Evolutionary conservation across 2,888 invertebrate species (phyloP), one percentile per base, ranked within the genome.

Genomic region (Clistopyga incitator): DNA sequence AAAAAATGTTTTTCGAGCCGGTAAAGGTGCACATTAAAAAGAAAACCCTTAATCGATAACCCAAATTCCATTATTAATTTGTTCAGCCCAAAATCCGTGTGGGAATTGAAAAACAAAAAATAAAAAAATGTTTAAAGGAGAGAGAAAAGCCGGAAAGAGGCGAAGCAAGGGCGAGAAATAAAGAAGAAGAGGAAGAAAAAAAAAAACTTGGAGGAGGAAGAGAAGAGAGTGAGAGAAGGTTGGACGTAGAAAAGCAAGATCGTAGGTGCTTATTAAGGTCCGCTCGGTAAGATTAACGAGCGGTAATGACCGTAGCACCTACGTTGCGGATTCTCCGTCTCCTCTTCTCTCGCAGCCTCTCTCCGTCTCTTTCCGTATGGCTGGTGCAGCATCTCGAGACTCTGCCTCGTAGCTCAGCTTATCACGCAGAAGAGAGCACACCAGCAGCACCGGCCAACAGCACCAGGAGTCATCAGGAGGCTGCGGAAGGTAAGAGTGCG

Each of bases 201-300:
- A n/a, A n/a, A 50, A 68, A 67, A 47, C 23, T 52, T 78, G 47
- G 64, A 54, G 67, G 64, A 80, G 38, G 34, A 52, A 82, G 67
- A 78, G 67, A 42, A 18, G 67, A 18, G 67, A 75, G 78, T 59
- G 81, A 85, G 76, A 84, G 78, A 78, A 71, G 70, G 61, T 68
- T 78, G 56, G 71, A 79, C 56, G 77, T 71, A 67, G 79, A 78
- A 79, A 84, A 74, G 50, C 80, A 86, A 84, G 86, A 86, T 85
- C 81, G 86, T 86, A 87, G 87, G 88, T 88, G 87, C 89, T 89
- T 89, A 88, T 89, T 88, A 88, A 88, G 88, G 88, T 87, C 85
- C 86, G 87, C 88, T 84, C 83, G 86, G 87, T 71, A 89, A 89
- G 89, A 89, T 89, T 88, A 89, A 89, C 89, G 89, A 88, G 89